Percentiles rank a stretch among this genome's conserved stretches.
These are phyloP conservation scores for Rhyzopertha dominica DNA, from an alignment of 1,140 invertebrate species.

Conservation along the genomic window DNA sequence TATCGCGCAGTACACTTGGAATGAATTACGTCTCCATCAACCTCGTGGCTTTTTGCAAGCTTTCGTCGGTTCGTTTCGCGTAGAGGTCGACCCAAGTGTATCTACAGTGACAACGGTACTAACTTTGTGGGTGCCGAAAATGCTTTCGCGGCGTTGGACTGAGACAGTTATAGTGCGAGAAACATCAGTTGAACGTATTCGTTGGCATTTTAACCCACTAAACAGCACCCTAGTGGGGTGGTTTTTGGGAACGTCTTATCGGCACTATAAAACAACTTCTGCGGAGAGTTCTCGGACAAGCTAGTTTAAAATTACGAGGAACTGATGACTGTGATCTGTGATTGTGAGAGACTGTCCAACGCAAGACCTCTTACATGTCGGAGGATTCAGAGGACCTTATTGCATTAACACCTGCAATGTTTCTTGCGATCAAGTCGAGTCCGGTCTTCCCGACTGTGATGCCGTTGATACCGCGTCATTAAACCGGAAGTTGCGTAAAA, in stretches of 20 bases:
- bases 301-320: no score
- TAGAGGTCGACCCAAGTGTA: constrained; percentile 5
- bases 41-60: constrained; percentile 14
- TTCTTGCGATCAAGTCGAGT: constrained; percentile 6
- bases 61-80: constrained; percentile 10
- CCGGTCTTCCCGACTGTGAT: constrained; percentile 10
- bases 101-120: constrained; percentile 39
- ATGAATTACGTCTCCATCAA: constrained; percentile 31
- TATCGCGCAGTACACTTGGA: constrained; percentile 43
- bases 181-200: no score
- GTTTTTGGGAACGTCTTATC: no score
- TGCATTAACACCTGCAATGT: constrained; percentile 13
- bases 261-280: constrained; percentile 23
- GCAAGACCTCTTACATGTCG: constrained; percentile 27
- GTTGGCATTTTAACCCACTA: no score
- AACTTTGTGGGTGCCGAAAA: constrained; percentile 39
- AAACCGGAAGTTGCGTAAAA: background rate
- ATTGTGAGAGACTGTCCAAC: constrained; percentile 37
- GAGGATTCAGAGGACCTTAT: constrained; percentile 9
- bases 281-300: no score
- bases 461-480: background rate
- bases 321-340: no score
- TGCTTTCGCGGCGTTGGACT: background rate
- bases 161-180: constrained; percentile 3
- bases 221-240: background rate